Evolutionary conservation across 2,113 vertebrate genomes (phyloP), one percentile per base, ranked within the genome.

Genomic region (Chinchilla lanigera): DNA sequence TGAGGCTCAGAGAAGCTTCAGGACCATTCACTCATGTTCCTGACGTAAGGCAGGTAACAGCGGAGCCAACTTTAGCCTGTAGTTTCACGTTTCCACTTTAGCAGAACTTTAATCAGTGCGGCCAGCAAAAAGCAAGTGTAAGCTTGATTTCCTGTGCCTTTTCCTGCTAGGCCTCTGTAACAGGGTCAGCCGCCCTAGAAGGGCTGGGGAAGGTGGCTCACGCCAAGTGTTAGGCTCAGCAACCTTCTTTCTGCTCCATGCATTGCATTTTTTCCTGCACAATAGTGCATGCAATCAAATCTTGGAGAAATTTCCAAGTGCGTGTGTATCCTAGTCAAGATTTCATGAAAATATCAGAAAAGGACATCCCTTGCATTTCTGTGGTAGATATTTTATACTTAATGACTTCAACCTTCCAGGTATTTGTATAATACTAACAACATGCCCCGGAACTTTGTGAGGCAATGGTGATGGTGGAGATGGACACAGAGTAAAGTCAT

Each of bases 91-190:
- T 85, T 90, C 84, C 35, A 65, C 63, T 33, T 47, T 22, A 54
- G 16, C 30, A 38, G 50, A 89, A 16, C 82, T 92, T 60, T 85
- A 44, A 86, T 88, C 63, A 41, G 20, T 56, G 60, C 69, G 73
- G 82, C 86, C 82, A 96, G 71, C 90, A 73, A 94, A 87, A 94
- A 93, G n/a, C n/a, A 94, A 89, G 65, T 3, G 5, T 20, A 28
- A 77, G 69, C 69, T 69, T 69, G 80, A 65, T 38, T 96, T 95
- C 93, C 87, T 67, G 84, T 82, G 86, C 86, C 47, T 28, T 84
- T 94, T 97, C 92, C 89, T 92, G 50, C 81, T 86, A 6, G n/a
- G 50, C 30, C 77, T 87, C 67, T 28, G 50, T 14, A 4, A 44
- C 0, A 47, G 78, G 61, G 61, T 93, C 50, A 90, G 93, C 33